These are phyloP conservation scores for Bathynomus jamesi DNA, from an alignment of 1,140 invertebrate genomes.

Conservation along the genomic window DNA sequence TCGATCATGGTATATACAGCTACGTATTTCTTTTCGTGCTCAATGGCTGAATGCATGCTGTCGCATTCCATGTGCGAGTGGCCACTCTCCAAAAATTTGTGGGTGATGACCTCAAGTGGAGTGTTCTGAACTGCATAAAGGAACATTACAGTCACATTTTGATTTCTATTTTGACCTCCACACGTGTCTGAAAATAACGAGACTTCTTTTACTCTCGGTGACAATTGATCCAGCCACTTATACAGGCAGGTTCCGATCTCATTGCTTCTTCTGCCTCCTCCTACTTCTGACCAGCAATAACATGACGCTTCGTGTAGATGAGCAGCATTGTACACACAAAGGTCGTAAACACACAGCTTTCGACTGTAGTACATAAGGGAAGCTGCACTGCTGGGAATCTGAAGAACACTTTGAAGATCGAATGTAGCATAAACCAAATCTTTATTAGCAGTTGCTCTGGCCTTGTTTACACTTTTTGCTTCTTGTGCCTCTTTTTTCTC, in stretches of 20 bases:
- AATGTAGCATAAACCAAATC: neutral
- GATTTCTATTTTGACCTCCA: neutral
- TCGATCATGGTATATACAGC: too few species aligned
- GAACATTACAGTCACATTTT: neutral
- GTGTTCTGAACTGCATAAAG: neutral
- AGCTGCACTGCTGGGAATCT: neutral
- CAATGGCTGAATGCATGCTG: neutral
- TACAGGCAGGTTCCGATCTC: neutral
- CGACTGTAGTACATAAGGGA: neutral
- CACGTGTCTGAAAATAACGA: neutral
- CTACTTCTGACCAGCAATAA: neutral
- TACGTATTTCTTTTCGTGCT: neutral
- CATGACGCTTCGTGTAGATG: neutral
- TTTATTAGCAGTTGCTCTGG: neutral
- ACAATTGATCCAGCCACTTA: neutral
- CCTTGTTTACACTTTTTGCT: neutral
- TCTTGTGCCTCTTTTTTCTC: neutral
- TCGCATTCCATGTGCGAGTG: neutral
- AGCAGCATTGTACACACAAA: neutral
- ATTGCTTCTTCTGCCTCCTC: neutral
- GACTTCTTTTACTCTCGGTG: neutral
- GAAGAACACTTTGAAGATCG: neutral
- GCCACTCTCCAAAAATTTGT: neutral
- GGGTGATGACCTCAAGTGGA: neutral
- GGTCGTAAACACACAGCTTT: neutral